phyloP scores from a whole-genome alignment of 2,113 vertebrate genomes.

The Neodon shergylaensis region DNA sequence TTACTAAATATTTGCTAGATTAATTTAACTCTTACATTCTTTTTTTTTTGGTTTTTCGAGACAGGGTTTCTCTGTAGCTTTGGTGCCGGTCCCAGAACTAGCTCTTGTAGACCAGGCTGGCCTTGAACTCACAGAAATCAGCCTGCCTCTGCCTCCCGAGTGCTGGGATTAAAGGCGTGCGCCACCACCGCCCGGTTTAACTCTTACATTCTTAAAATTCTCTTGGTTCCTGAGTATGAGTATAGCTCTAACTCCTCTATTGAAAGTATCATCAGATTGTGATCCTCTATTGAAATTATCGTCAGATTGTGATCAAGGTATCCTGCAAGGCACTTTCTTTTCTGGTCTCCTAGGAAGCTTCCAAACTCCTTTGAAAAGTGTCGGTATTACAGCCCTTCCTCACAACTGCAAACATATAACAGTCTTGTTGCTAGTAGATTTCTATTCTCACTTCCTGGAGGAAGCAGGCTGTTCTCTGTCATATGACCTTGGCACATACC shows the following conservation, averaged over 20 bases:
- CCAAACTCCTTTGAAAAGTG: background rate
- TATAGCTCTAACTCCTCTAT: background rate
- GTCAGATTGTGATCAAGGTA: background rate
- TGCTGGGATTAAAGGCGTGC: too few relatives aligned
- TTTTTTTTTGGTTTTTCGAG: too few relatives aligned
- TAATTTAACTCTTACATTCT: background rate
- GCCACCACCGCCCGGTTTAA: too few relatives aligned
- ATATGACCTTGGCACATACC: background rate
- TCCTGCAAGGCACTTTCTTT: background rate
- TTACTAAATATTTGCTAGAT: background rate
- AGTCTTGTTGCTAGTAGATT: background rate
- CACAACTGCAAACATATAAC: background rate
- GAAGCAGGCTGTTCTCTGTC: background rate
- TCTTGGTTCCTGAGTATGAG: background rate
- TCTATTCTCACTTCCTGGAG: background rate
- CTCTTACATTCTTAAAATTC: background rate
- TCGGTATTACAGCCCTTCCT: background rate
- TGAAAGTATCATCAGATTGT: background rate
- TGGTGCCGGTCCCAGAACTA: too few relatives aligned
- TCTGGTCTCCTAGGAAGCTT: background rate
- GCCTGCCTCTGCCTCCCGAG: too few relatives aligned
- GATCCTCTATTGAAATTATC: background rate
- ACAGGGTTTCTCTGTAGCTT: too few relatives aligned
- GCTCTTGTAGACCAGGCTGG: too few relatives aligned
- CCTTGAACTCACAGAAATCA: too few relatives aligned